Conservation (phyloP, 1,140 invertebrate genomes). For the Philaenus spumarius region DNA sequence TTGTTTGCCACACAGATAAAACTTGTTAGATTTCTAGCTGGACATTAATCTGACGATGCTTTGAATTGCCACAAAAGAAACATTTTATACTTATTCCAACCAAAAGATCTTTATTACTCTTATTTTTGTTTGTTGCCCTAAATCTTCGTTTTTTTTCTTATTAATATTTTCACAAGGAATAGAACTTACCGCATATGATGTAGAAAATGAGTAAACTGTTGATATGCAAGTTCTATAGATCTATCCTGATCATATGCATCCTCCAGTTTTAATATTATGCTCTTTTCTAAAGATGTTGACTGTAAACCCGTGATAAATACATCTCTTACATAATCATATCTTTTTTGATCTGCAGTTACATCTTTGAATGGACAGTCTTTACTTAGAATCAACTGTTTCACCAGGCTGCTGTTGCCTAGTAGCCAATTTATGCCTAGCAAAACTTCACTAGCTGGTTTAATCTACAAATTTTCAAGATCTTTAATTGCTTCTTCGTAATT, state of each 20-base stretch:
- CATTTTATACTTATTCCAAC: too few relatives aligned
- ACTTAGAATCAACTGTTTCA: constrained; percentile 5
- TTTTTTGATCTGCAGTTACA: constrained; percentile 13
- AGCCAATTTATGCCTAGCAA: constrained; percentile 6
- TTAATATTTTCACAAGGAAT: neutral
- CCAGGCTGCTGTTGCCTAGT: neutral
- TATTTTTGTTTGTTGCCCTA: neutral
- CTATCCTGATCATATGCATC: constrained; percentile 4
- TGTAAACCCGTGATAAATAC: constrained; percentile 11
- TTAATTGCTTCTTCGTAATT: too few relatives aligned
- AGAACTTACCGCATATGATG: neutral
- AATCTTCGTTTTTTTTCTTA: neutral
- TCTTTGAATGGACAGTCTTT: constrained; percentile 14
- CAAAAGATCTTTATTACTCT: too few relatives aligned
- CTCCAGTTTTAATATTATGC: constrained; percentile 1
- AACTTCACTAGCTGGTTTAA: too few relatives aligned
- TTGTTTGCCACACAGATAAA: too few relatives aligned
- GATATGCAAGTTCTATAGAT: neutral
- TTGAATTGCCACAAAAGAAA: too few relatives aligned
- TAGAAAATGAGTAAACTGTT: neutral
- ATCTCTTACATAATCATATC: constrained; percentile 13
- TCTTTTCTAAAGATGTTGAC: constrained; percentile 7
- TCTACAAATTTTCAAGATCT: too few relatives aligned
- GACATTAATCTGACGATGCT: too few relatives aligned
- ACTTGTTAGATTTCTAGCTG: too few relatives aligned